These are phyloP conservation scores for Xenopus borealis DNA, from an alignment of 2,113 vertebrate species.

Conservation along the genomic window DNA sequence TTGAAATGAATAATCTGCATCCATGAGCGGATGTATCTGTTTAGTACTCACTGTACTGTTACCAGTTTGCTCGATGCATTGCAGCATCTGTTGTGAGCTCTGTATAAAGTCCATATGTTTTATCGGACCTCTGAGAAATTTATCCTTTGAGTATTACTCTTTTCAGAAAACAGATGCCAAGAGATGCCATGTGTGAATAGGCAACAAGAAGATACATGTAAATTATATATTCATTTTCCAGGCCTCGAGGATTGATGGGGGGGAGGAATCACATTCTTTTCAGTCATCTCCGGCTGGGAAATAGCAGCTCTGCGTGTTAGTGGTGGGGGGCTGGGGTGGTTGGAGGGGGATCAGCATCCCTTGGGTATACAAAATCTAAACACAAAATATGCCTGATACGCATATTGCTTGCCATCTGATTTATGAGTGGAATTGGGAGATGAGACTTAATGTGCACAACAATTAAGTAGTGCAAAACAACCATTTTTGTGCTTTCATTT, in stretches of 20 bases:
- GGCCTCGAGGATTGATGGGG: not conserved
- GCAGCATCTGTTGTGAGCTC: not conserved
- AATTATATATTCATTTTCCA: conserved; percentile 42
- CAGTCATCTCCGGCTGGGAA: conserved; percentile 14
- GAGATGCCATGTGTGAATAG: not conserved
- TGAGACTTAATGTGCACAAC: not conserved
- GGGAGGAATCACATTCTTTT: conserved; percentile 10
- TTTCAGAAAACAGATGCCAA: conserved; percentile 30
- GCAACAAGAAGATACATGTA: not conserved
- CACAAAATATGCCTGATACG: conserved; percentile 2
- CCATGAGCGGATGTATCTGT: too few relatives aligned
- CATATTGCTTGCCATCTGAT: not conserved
- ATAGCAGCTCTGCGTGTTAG: conserved; percentile 15
- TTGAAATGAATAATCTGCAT: too few relatives aligned
- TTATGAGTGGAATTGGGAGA: not conserved
- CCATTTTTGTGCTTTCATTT: too few relatives aligned
- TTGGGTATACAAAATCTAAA: too few relatives aligned
- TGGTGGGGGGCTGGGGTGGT: not conserved
- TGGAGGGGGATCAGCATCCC: not conserved
- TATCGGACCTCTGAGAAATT: too few relatives aligned
- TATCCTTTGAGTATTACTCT: not conserved
- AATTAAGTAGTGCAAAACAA: not conserved
- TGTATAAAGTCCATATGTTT: not conserved
- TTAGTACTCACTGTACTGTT: too few relatives aligned
- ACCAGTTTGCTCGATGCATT: too few relatives aligned